A percentile compares a stretch with the other conserved stretches of the same genome.
These are phyloP conservation scores for Chrysolina oricalcia DNA, from an alignment of 2,888 invertebrate genomes.

Conservation along the genomic window DNA sequence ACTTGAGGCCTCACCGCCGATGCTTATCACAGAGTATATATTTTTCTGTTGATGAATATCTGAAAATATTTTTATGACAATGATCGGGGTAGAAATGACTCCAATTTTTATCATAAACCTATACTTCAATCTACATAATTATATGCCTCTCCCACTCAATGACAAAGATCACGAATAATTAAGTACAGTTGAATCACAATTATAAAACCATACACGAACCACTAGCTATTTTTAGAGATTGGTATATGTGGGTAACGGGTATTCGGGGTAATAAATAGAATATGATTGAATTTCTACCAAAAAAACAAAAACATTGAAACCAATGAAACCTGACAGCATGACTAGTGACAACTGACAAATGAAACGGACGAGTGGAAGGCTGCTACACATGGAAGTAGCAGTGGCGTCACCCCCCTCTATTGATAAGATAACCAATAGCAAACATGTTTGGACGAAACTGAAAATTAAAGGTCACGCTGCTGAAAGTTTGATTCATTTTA, in stretches of 20 bases:
- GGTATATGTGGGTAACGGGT: background rate
- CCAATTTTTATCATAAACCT: background rate
- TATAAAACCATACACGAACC: constrained; percentile 31
- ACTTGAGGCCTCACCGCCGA: background rate
- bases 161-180: constrained; percentile 8
- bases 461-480: no score
- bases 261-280: constrained; percentile 9
- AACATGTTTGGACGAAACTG: no score
- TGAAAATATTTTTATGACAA: background rate
- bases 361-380: no score
- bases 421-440: no score
- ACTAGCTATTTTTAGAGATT: constrained; percentile 36
- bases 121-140: background rate
- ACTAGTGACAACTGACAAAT: no score
- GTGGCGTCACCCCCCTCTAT: no score
- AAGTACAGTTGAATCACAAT: constrained; percentile 30
- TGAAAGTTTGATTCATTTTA: no score
- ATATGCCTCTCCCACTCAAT: constrained; percentile 5
- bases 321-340: no score
- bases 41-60: background rate
- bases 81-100: background rate
- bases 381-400: no score
- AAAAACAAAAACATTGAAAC: background rate
- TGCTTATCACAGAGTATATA: background rate
- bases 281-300: constrained; percentile 3